Conservation (phyloP, 2,888 invertebrate genomes). For the Opisthograptis luteolata region DNA sequence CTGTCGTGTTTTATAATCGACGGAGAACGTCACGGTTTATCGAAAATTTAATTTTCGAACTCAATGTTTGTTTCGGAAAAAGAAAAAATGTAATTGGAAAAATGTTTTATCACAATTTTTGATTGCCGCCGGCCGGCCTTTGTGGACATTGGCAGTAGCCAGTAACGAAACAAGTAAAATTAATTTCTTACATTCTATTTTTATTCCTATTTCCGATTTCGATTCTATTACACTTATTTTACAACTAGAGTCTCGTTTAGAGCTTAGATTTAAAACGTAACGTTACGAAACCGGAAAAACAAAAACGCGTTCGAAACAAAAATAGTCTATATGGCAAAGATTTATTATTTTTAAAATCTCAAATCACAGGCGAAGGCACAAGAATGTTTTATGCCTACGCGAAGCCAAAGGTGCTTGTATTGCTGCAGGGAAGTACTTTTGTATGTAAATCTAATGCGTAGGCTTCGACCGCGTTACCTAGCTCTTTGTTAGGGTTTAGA, state of each 20-base stretch:
- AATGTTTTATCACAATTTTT: constrained; percentile 3
- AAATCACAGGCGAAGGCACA: constrained; percentile 34
- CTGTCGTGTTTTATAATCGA: constrained; percentile 78
- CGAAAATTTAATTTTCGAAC: constrained; percentile 42
- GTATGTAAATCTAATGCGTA: constrained; percentile 82
- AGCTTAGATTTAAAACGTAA: no score
- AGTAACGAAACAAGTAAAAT: neutral
- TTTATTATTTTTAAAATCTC: constrained; percentile 17
- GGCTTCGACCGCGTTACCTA: constrained; percentile 57
- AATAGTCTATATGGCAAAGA: neutral
- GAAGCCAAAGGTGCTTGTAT: constrained; percentile 61
- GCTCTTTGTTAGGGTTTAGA: constrained; percentile 55
- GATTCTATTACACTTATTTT: no score
- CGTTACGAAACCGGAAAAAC: no score
- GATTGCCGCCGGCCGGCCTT: neutral
- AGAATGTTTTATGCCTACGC: constrained; percentile 77
- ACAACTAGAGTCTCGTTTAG: no score
- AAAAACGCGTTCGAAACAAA: neutral
- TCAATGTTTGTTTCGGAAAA: constrained; percentile 10
- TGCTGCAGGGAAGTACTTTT: constrained; percentile 75
- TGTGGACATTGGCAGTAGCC: neutral
- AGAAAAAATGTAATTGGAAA: constrained; percentile 12
- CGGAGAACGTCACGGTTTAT: constrained; percentile 55
- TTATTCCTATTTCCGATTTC: neutral
- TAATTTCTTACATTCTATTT: neutral